A percentile compares a stretch with the other conserved stretches of the same genome.
phyloP scores from a whole-genome alignment of 2,888 invertebrate species.

The Suillia variegata region DNA sequence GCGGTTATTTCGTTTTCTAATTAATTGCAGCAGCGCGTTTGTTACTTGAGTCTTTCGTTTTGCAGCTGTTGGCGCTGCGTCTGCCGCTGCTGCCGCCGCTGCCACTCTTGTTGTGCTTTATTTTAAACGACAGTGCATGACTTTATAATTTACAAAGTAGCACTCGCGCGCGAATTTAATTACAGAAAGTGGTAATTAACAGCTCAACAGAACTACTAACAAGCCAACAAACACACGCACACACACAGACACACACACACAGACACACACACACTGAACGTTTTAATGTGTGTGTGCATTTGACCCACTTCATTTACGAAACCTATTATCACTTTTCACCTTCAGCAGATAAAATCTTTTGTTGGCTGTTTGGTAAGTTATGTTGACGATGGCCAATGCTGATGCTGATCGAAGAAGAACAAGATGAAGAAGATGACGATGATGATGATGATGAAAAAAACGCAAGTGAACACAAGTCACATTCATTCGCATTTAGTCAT shows the following conservation, averaged over 20 bases:
- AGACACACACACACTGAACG: not conserved
- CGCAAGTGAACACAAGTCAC: not conserved
- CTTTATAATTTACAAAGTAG: not conserved
- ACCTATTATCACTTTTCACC: constrained; percentile 51
- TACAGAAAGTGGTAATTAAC: not conserved
- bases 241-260: constrained; percentile 2
- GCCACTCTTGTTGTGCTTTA: no score
- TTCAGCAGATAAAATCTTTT: constrained; percentile 2
- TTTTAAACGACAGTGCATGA: no score
- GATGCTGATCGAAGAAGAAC: not conserved
- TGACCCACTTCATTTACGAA: constrained; percentile 47
- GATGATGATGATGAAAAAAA: not conserved
- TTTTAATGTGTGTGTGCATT: constrained; percentile 8
- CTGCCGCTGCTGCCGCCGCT: no score
- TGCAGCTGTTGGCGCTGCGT: no score
- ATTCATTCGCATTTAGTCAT: no score
- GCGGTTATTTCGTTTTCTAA: no score
- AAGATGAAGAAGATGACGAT: no score
- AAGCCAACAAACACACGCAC: not conserved
- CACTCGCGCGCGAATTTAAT: not conserved
- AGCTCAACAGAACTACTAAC: no score
- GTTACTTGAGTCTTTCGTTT: constrained; percentile 26
- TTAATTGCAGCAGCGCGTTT: no score
- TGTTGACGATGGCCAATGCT: no score
- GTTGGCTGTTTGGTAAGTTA: no score